Base-by-base conservation (phyloP, 2,888 invertebrate genomes). In the Dorcus hopei region DNA sequence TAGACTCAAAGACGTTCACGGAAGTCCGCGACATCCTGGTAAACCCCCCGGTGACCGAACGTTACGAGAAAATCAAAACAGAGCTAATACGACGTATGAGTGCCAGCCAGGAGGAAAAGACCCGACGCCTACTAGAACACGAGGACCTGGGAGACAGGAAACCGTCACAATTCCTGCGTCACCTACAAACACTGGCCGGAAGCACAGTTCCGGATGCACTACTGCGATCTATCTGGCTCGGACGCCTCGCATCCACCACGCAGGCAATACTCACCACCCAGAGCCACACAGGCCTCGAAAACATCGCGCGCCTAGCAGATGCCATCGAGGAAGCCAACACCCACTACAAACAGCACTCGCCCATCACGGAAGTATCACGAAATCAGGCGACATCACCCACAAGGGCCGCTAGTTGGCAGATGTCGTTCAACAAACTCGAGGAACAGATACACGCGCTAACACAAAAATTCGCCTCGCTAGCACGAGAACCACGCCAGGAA, bases 71-170 rank as follows among this genome's bases (percentile, higher is more conserved):
- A 8, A 16, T 74, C 0, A 73, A 72, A 54, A 26, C 40, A 0
- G 67, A 68, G 45, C 57, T 74, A 3, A 67, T 72, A 1, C 49
- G 63, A 67, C 54, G 40, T 2, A 52, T 54, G 9, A 39, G 41
- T 9, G 9, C 53, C 6, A 23, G 43, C 9, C 45, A 54, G 26
- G 58, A 61, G 40, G 40, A 61, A 19, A 9, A 49, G 23, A 38
- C 39, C 0, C 16, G 40, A 9, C 59, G 48, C 9, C 47, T 62
- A 2, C 33, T 60, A 6, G 56, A 53, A 19, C 49, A 43, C 9
- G 62, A 63, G 41, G 59, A 57, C 14, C 38, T 63, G 3, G 57
- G 60, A 2, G 62, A 63, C 38, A 49, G 60, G 11, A 60, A 50
- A 33, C 62, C 62, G 1, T 61, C 61, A 1, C 57, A 58, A 26